phyloP scores from a whole-genome alignment of 2,797 vertebrate genomes.

The Triplophysa bombifrons region DNA sequence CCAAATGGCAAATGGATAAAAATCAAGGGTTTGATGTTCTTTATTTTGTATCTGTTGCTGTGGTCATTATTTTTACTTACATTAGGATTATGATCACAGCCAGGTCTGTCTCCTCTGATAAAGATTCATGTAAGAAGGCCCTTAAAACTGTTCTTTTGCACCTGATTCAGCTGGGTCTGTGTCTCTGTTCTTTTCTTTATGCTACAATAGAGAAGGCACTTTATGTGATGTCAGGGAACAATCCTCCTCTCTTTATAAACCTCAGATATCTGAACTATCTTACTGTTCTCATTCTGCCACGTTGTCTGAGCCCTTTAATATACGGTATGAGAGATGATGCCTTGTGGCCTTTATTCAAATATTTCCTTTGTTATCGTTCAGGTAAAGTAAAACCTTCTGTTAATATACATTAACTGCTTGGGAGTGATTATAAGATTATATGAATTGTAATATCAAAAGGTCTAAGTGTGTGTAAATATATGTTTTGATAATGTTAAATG shows the following conservation, averaged over 20 bases:
- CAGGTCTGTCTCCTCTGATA: slow-evolving; percentile 51
- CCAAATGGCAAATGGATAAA: slow-evolving; percentile 45
- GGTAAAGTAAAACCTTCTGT: slow-evolving; percentile 47
- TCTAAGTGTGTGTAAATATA: no score
- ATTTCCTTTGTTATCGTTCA: slow-evolving; percentile 48
- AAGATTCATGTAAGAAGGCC: slow-evolving; percentile 49
- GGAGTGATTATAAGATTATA: no score
- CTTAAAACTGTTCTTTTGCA: slow-evolving; percentile 54
- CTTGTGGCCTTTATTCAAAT: slow-evolving; percentile 48
- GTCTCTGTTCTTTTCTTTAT: slow-evolving; percentile 51
- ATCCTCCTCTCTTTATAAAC: slow-evolving; percentile 31
- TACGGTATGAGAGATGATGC: slow-evolving; percentile 60
- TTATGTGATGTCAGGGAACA: slow-evolving; percentile 32
- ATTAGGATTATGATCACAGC: slow-evolving; percentile 53
- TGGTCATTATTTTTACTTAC: slow-evolving; percentile 53
- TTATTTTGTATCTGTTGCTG: slow-evolving; percentile 45
- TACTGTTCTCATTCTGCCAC: slow-evolving; percentile 48
- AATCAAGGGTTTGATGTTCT: slow-evolving; percentile 25
- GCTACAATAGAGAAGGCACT: slow-evolving; percentile 41
- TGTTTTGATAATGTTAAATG: no score
- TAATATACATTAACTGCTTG: slow-evolving; percentile 31
- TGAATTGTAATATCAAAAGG: no score
- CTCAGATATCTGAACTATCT: slow-evolving; percentile 50
- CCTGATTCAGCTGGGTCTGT: slow-evolving; percentile 54
- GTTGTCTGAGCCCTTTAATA: slow-evolving; percentile 56